Base-by-base conservation (phyloP, 2,797 vertebrate genomes). In the Toxotes lorentzi region DNA sequence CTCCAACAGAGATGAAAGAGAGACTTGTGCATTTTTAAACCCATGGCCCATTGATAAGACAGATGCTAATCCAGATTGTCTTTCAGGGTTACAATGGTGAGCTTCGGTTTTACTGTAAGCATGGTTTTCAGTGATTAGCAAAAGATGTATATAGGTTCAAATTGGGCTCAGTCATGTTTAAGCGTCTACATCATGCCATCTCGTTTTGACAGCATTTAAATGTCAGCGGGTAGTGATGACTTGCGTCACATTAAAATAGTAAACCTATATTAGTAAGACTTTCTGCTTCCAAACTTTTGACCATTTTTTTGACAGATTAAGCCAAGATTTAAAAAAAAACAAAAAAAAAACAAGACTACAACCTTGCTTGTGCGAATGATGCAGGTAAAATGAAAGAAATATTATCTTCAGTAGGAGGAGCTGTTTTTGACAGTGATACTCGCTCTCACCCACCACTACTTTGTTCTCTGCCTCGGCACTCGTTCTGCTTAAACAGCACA, bases 391-490 rank as follows among this genome's bases (percentile, higher is more conserved):
- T 30, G 13, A 75, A 59, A 81, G n/a, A 13, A 38, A 12, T 7
- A 1, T 14, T 3, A 51, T 45, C 21, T 8, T 57, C 32, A 12
- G 71, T 21, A 4, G 81, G 70, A 69, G 45, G 56, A 50, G 63
- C 58, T 34, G n/a, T 34, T 23, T 50, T 4, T 38, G 68, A 61
- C 69, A 34, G 61, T 0, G 75, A 76, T 68, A 63, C 56, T 0
- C 17, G 17, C 6, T 34, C 51, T 75, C 60, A 21, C 67, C 75
- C 78, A 58, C 75, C 70, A 27, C 13, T 0, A 11, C 67, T 64
- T 66, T 79, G 64, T 79, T 78, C 76, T 69, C 40, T 59, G 57
- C 74, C 64, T 73, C 60, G 0, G 34, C 70, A 14, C 62, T 77
- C 16, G n/a, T 57, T 54, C 10, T 0, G 60, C 59, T 81, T 12